Base-by-base conservation (phyloP, 2,888 invertebrate genomes). In the Proisotoma minuta region DNA sequence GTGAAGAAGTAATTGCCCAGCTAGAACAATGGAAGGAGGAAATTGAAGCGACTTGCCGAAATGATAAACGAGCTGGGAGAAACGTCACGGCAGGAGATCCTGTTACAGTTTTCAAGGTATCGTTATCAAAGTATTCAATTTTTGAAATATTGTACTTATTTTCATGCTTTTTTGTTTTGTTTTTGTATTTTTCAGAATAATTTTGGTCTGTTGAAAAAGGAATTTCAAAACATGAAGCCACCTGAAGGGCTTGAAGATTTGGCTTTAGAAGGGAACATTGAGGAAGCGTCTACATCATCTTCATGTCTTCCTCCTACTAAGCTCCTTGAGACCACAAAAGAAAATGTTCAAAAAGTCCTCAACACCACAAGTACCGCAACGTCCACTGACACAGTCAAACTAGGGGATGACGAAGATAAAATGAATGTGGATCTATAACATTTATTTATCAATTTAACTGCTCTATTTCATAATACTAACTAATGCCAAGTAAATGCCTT, bases 11-110 rank as follows among this genome's bases (percentile, higher is more conserved):
- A 72, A 84, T 90, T 77, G 83, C 85, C 73, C 94, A 95, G 79
- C 87, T 94, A 68, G 90, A 93, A 75, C 84, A 84, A 68, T 95
- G 95, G 95, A 88, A 95, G 75, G 84, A 85, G 63, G 94, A 95
- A 49, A 49, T 71, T 76, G 83, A 92, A 77, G 91, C 92, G 77
- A 83, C 84, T 62, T 87, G 87, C 75, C 84, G 83, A 76, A 84
- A 81, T 73, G 90, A 88, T 79, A 88, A 87, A 78, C 84, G 89
- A 60, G 87, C 87, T 64, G 87, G 73, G 24, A 73, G 71, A 62
- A 71, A 63, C 58, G 71, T 73, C 1, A 72, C 70, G 15, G 63
- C 63, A 47, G 60, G 67, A n/a, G 72, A 70, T 58, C 70, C 73
- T 18, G 69, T 74, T 2, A 63, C 65, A 29, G 72, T 73, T 27